A percentile compares a stretch with the other conserved stretches of the same genome.
Evolutionary conservation across 1,140 invertebrate genomes (phyloP).

Genomic region (Pteromalus puparum): DNA sequence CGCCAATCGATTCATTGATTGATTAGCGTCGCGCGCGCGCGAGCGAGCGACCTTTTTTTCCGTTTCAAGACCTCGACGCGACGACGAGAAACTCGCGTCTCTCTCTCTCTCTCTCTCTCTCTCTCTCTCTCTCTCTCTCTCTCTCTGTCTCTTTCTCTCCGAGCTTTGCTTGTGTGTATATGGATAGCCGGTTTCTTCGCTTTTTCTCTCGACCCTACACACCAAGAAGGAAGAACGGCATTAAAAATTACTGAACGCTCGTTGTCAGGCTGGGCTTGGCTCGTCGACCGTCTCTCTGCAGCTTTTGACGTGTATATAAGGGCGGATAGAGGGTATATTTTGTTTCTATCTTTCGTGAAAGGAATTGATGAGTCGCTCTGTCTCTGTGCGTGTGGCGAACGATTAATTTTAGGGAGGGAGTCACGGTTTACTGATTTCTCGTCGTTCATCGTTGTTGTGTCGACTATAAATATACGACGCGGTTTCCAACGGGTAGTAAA

Average conservation of each 20-base stretch:
- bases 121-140: neutral
- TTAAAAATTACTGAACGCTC: constrained; percentile 4
- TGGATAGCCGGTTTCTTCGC: neutral
- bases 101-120: neutral
- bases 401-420: too few species aligned
- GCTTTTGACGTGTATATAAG: too few species aligned
- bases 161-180: neutral
- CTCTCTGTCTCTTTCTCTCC: neutral
- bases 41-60: neutral
- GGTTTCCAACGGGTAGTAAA: too few species aligned
- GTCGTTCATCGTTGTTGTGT: too few species aligned
- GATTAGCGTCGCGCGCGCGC: constrained; percentile 34
- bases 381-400: too few species aligned
- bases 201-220: neutral
- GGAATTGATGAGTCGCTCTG: too few species aligned
- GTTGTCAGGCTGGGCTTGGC: neutral
- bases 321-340: too few species aligned
- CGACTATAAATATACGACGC: too few species aligned
- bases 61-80: neutral
- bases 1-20: constrained; percentile 53
- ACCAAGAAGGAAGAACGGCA: neutral
- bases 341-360: too few species aligned
- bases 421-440: too few species aligned
- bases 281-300: too few species aligned
- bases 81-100: neutral